Conservation (phyloP, 35 echinoderm and acorn worm genomes). For the Antedon bifida region DNA sequence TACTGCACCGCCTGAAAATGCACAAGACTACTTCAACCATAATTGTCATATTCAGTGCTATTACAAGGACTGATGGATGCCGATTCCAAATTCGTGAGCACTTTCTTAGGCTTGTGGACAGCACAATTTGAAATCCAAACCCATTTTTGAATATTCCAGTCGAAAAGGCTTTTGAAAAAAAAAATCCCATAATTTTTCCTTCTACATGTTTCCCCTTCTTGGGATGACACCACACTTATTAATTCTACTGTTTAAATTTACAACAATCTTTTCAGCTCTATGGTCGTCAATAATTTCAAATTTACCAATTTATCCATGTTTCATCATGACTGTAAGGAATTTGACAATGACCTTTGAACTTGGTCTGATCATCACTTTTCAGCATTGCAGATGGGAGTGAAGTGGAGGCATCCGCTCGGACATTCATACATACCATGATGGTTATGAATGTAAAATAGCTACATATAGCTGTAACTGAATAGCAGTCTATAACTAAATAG, state of each 20-base stretch:
- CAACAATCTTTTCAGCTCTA: slow-evolving; percentile 94
- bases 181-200: slow-evolving; percentile 96
- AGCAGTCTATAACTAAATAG: too few relatives aligned
- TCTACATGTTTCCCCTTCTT: slow-evolving; percentile 98
- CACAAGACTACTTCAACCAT: too few relatives aligned
- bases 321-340: slow-evolving; percentile 99
- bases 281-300: slow-evolving; percentile 99
- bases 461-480: too few relatives aligned
- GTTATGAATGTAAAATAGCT: too few relatives aligned
- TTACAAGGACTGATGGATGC: too few relatives aligned
- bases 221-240: slow-evolving; percentile 99
- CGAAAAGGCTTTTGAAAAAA: slow-evolving; percentile 65
- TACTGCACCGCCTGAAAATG: too few relatives aligned
- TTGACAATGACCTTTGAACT: slow-evolving; percentile 95
- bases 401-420: slow-evolving; percentile 82
- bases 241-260: slow-evolving; percentile 88
- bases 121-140: too few relatives aligned
- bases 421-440: too few relatives aligned
- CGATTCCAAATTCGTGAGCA: too few relatives aligned
- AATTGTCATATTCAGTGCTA: too few relatives aligned
- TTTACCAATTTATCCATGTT: slow-evolving; percentile 95
- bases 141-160: too few relatives aligned
- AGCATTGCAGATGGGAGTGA: slow-evolving; percentile 98
- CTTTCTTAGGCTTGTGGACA: too few relatives aligned
- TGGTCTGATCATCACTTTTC: slow-evolving; percentile 93